phyloP scores from a whole-genome alignment of 2,113 vertebrate genomes.

The Xenotilapia caudafasciata region DNA sequence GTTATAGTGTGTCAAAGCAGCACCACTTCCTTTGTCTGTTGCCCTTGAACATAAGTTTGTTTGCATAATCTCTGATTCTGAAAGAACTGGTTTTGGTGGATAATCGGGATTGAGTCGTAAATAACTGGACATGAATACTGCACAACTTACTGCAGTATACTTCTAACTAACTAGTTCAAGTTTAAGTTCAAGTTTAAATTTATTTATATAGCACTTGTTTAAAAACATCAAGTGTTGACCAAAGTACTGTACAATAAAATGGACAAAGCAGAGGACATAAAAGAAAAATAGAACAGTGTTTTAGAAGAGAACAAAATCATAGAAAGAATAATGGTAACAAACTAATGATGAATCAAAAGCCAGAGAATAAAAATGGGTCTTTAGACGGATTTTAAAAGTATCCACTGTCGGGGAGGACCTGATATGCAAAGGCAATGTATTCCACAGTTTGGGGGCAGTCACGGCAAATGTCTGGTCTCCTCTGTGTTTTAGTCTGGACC shows the following conservation, averaged over 20 bases:
- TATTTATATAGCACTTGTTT: not conserved
- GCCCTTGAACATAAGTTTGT: not conserved
- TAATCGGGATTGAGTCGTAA: rapidly evolving
- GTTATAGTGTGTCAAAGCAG: not conserved
- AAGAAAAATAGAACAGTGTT: not conserved
- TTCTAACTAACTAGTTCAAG: not conserved
- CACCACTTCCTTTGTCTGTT: not conserved
- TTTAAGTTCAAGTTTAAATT: not conserved
- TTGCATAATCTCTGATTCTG: not conserved
- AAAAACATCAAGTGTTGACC: not conserved
- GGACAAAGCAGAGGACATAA: not conserved
- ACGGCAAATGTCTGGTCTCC: not conserved
- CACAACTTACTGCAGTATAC: not conserved
- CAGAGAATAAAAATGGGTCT: not conserved
- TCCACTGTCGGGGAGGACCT: not conserved
- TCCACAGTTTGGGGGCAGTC: not conserved
- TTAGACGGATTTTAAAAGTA: not conserved
- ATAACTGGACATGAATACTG: not conserved
- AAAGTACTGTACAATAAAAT: not conserved
- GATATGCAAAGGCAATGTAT: not conserved
- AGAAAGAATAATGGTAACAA: not conserved
- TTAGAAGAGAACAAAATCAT: not conserved
- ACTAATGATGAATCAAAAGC: not conserved
- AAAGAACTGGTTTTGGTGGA: not conserved
- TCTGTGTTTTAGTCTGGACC: not conserved